phyloP scores from a whole-genome alignment of 2,888 invertebrate species.

The Atrina japonica region DNA sequence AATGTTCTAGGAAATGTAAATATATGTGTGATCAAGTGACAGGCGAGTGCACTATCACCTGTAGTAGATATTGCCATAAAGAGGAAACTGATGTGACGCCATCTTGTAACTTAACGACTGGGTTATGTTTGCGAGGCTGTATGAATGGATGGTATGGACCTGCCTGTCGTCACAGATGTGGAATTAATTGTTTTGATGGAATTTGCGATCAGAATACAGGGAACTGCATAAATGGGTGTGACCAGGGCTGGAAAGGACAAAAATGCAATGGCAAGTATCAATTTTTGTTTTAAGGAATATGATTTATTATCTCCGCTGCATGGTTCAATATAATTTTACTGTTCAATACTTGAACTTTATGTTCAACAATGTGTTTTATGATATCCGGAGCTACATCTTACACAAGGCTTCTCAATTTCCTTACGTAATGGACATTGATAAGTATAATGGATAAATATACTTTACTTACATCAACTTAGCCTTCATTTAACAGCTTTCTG shows the following conservation, averaged over 20 bases:
- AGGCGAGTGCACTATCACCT: constrained; percentile 14
- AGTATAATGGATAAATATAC: too few species aligned
- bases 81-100: constrained; percentile 5
- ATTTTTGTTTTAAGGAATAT: too few species aligned
- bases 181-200: constrained; percentile 13
- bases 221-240: constrained; percentile 16
- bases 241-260: constrained; percentile 12
- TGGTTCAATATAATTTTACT: too few species aligned
- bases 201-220: constrained; percentile 11
- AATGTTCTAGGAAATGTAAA: constrained; percentile 9
- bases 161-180: constrained; percentile 19
- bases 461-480: too few species aligned
- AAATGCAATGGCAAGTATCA: constrained; percentile 12
- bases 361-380: too few species aligned
- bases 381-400: too few species aligned
- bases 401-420: too few species aligned
- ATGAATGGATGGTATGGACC: constrained; percentile 27
- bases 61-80: constrained; percentile 18
- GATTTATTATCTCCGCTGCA: too few species aligned
- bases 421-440: too few species aligned
- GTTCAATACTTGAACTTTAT: too few species aligned
- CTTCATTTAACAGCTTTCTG: too few species aligned
- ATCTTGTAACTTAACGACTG: constrained; percentile 21
- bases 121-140: constrained; percentile 26
- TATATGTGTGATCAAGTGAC: constrained; percentile 23